Base-by-base conservation (phyloP, 2,888 invertebrate species). In the Scotopteryx bipunctaria region DNA sequence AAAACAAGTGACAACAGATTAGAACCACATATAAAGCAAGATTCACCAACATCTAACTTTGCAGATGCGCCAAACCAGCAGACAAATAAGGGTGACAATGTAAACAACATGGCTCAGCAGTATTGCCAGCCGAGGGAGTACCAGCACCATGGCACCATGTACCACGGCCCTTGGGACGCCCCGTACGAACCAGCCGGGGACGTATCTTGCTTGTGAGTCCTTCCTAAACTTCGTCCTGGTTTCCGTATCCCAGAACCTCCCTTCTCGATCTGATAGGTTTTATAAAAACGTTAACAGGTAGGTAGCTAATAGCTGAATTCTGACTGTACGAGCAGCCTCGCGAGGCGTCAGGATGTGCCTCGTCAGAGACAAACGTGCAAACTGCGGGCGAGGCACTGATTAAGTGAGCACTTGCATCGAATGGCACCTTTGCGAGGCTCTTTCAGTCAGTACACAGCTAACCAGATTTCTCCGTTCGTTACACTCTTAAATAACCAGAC, bases 171-270 rank as follows among this genome's bases (percentile, higher is more conserved):
- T 55, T 89, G 89, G 87, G 90, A 90, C 62, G 71, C 86, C 58
- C 82, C 86, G 67, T 90, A 89, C 69, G 90, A 90, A 80, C 87
- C 88, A 64, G 87, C 86, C 69, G 89, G 87, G 74, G 90, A 89
- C 61, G 79, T 88, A 62, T 85, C 89, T 80, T 86, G 89, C 89
- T 90, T 88, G 90, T 90, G 90, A 90, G 90, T 90, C 89, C 89
- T 79, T 64, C 83, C 83, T 78, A 78, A 79, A 81, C 68, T 78
- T 78, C 59, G 51, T 15, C 81, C 83, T 69, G 63, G 53, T 47
- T 69, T 61, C 76, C 67, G 59, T 48, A 27, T 27, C 27, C 69
- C 67, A 45, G 57, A 68, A 60, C 76, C 71, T 50, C n/a, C n/a
- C 2, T 23, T 23, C 23, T 23, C 23, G 6, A 6, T 23, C n/a